Evolutionary conservation across 2,888 invertebrate species (phyloP), one percentile per base, ranked within the genome.

Genomic region (Caradrina kadenii): DNA sequence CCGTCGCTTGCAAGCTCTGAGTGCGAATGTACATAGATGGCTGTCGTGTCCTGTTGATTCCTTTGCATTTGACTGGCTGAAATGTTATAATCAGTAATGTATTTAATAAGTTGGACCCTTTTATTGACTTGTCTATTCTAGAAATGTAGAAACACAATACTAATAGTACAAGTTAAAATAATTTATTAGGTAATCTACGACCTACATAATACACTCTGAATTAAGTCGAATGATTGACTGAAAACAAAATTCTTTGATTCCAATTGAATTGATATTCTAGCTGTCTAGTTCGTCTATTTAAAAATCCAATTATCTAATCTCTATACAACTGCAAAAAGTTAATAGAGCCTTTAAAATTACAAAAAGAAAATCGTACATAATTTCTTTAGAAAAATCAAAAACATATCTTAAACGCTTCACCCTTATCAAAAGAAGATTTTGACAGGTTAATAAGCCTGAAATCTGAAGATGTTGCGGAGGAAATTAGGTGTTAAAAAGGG

Each of bases 321-420:
- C 1, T 21, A 21, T 66, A 53, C 7, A 45, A 35, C 45, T 4
- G 31, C n/a, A n/a, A 22, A 48, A 67, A 35, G 21, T 10, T 6
- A 42, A 3, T 45, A 10, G 11, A 66, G 11, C 50, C 17, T 65
- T 42, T 31, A 13, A 48, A 2, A 31, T 7, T 10, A 21, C 2
- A 10, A 35, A 17, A 17, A 62, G 0, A 17, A 42, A 65, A 63
- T 42, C 19, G 15, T 17, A 52, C 42, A 13, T 21, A 17, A 59
- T 31, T 59, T 60, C 19, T 17, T 68, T 19, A 19, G 8, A 54
- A 19, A 21, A 65, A n/a, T 35, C 31, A 53, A 66, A 17, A 54
- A 67, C 52, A 45, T 15, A 6, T 15, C 45, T 19, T 2, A 21
- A 26, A 35, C 2, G 1, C 67, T 67, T 35, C 5, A 54, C 19